These are phyloP conservation scores for Scarus forsteni DNA, from an alignment of 2,797 vertebrate species.

Conservation along the genomic window DNA sequence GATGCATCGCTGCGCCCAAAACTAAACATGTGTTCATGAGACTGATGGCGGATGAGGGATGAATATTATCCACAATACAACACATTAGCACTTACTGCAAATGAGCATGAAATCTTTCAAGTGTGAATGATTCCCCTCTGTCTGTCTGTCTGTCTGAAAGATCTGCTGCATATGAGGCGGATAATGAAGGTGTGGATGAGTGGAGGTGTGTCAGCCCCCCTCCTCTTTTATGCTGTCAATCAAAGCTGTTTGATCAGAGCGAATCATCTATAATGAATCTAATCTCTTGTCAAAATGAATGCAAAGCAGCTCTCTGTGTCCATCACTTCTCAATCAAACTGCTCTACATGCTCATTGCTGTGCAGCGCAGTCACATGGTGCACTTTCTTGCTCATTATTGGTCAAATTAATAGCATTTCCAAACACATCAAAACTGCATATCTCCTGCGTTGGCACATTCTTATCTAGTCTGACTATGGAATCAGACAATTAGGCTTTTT, in stretches of 20 bases:
- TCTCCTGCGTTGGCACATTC: no score
- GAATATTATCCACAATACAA: slow-evolving; percentile 19
- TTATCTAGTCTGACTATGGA: no score
- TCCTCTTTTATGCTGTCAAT: slow-evolving; percentile 8
- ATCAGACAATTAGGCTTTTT: no score
- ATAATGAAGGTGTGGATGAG: slow-evolving; percentile 42
- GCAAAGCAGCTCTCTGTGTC: not conserved
- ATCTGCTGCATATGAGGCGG: slow-evolving; percentile 14
- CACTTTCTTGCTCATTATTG: not conserved
- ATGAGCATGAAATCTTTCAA: not conserved
- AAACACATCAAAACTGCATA: no score
- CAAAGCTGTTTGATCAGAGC: slow-evolving; percentile 42
- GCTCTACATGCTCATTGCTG: no score
- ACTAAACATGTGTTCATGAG: slow-evolving; percentile 59
- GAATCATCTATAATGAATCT: slow-evolving; percentile 34
- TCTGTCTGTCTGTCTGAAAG: not conserved
- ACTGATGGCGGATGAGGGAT: slow-evolving; percentile 47
- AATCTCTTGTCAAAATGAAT: not conserved
- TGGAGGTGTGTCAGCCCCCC: slow-evolving; percentile 30
- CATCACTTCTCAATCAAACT: not conserved
- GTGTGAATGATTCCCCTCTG: slow-evolving; percentile 11
- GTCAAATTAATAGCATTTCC: no score
- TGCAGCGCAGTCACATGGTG: not conserved
- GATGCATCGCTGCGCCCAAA: slow-evolving; percentile 45
- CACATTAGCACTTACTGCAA: slow-evolving; percentile 7